Evolutionary conservation across 2,888 invertebrate genomes (phyloP).

Genomic region (Stenichneumon culpator): DNA sequence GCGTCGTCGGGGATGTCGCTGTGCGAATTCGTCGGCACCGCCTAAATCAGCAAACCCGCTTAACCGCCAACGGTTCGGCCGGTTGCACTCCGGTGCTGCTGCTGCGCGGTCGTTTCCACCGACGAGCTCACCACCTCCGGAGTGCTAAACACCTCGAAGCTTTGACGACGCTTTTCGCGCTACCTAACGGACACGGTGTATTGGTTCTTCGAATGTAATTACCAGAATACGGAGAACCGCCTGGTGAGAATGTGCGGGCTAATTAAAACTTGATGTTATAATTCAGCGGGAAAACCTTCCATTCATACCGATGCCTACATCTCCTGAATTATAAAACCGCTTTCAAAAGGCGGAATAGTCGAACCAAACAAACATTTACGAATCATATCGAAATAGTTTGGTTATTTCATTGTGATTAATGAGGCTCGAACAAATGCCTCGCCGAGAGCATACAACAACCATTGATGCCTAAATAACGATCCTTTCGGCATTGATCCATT

Average conservation of each 20-base stretch:
- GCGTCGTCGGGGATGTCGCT: constrained; percentile 8
- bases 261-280: background rate
- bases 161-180: background rate
- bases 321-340: background rate
- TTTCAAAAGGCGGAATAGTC: background rate
- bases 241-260: background rate
- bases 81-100: background rate
- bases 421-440: too few relatives aligned
- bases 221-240: background rate
- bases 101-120: constrained; percentile 9
- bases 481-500: too few relatives aligned
- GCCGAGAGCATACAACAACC: too few relatives aligned
- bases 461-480: too few relatives aligned
- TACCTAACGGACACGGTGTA: background rate
- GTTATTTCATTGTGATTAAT: background rate
- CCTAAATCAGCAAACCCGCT: constrained; percentile 43
- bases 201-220: constrained; percentile 3
- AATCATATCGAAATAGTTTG: background rate
- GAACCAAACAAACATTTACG: background rate
- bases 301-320: background rate
- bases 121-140: constrained; percentile 8
- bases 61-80: constrained; percentile 27
- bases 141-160: constrained; percentile 11
- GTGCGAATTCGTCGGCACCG: constrained; percentile 28
- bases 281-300: background rate